phyloP scores from a whole-genome alignment of 2,797 vertebrate species.

The Paramormyrops hopkinsi region DNA sequence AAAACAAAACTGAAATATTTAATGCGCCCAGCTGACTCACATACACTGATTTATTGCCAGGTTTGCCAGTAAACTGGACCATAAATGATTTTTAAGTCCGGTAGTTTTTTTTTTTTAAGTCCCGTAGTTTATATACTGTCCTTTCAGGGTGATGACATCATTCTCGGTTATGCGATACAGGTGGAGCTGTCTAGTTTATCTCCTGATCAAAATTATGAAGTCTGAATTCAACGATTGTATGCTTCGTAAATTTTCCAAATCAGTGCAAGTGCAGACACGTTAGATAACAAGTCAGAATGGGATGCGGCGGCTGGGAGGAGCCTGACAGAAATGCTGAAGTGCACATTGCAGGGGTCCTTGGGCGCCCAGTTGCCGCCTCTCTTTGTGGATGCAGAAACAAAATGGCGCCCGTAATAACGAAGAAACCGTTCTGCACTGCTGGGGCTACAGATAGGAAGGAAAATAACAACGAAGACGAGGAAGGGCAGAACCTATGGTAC shows the following conservation, averaged over 20 bases:
- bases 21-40: neutral
- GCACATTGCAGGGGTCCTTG: conserved; percentile 53
- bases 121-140: neutral
- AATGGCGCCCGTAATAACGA: conserved; percentile 95
- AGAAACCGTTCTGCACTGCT: conserved; percentile 77
- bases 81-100: neutral
- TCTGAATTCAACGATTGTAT: neutral
- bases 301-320: neutral
- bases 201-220: conserved; percentile 32
- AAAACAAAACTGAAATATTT: neutral
- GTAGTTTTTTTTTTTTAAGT: no score
- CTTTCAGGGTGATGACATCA: conserved; percentile 41
- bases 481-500: conserved; percentile 90
- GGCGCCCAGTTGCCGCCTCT: conserved; percentile 72
- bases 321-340: neutral
- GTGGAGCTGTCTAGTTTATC: conserved; percentile 27
- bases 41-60: neutral
- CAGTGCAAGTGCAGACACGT: neutral
- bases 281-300: neutral
- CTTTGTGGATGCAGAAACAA: conserved; percentile 90
- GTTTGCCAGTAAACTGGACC: neutral
- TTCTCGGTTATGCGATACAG: conserved; percentile 39
- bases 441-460: conserved; percentile 61
- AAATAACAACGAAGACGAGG: conserved; percentile 78
- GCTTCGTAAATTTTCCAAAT: neutral